Base-by-base conservation (phyloP, 2,888 invertebrate genomes). In the Drosophila acutilabella region DNA sequence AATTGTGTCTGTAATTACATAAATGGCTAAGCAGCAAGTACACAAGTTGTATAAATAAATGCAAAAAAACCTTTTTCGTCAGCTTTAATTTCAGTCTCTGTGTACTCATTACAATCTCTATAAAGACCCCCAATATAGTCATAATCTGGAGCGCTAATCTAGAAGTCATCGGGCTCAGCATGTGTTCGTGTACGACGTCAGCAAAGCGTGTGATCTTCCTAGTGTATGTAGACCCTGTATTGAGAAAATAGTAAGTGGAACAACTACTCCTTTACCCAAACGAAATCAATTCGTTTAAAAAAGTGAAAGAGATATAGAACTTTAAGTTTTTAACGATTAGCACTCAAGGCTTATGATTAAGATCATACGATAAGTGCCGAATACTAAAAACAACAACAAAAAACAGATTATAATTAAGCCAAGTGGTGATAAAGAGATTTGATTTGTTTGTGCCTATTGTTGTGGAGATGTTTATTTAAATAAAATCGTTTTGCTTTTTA, bases 21-120 rank as follows among this genome's bases (percentile, higher is more conserved):
- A 60, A 44, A 51, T 62, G 62, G 67, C 48, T 38, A 40, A 45
- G 48, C 66, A 30, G 16, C 11, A 40, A 30, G 16, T 14, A 42
- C 52, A 56, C 52, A 64, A 73, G 60, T 56, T 75, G 64, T 68
- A 71, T 57, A 71, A 84, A 84, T 77, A 85, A 84, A 85, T 58
- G 66, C 70, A 59, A 69, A 51, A 36, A 36, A 57, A 57, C 64
- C 53, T 74, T 71, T 30, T 79, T 64, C 57, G 71, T 51, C 68
- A 65, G 78, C 72, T 75, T 77, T 80, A 80, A 59, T 26, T n/a
- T 16, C 18, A 16, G 30, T 30, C 18, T 59, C 65, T 69, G 42
- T 69, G 59, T 51, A 58, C 10, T 40, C 20, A 42, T 18, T 48
- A 10, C 13, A 42, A 67, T 66, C 67, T 58, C 58, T 16, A 14